phyloP scores from a whole-genome alignment of 2,113 vertebrate species.

The Daphoenositta chrysoptera region DNA sequence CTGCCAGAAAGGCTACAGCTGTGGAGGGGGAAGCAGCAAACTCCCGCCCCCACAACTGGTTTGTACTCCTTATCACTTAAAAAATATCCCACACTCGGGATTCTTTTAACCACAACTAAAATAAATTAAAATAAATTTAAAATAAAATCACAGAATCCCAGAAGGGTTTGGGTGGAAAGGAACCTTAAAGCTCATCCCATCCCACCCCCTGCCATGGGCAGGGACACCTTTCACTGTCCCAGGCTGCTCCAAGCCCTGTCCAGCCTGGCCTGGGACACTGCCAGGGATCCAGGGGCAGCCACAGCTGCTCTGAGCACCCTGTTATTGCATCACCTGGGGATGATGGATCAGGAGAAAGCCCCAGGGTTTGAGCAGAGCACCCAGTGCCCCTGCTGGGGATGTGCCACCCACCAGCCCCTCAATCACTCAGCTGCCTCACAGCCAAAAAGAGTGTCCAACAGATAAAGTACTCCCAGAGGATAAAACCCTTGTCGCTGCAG shows the following conservation, averaged over 20 bases:
- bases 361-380: neutral
- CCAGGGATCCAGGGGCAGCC: neutral
- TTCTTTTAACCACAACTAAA: neutral
- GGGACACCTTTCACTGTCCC: neutral
- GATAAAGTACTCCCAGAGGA: slow-evolving; percentile 32
- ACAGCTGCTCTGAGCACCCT: neutral
- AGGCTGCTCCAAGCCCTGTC: neutral
- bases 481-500: neutral
- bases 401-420: neutral
- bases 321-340: neutral
- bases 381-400: accelerated
- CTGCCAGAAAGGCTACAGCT: neutral
- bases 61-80: neutral
- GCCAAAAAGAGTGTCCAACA: neutral
- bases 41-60: neutral
- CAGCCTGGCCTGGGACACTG: neutral
- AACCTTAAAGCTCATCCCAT: neutral
- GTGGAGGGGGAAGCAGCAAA: neutral
- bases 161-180: neutral
- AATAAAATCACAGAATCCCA: neutral
- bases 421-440: neutral
- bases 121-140: neutral
- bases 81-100: neutral
- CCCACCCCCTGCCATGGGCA: neutral
- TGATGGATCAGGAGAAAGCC: neutral